A percentile compares a stretch with the other conserved stretches of the same genome.
These are phyloP conservation scores for Plebejus argus DNA, from an alignment of 2,888 invertebrate species.

Conservation along the genomic window DNA sequence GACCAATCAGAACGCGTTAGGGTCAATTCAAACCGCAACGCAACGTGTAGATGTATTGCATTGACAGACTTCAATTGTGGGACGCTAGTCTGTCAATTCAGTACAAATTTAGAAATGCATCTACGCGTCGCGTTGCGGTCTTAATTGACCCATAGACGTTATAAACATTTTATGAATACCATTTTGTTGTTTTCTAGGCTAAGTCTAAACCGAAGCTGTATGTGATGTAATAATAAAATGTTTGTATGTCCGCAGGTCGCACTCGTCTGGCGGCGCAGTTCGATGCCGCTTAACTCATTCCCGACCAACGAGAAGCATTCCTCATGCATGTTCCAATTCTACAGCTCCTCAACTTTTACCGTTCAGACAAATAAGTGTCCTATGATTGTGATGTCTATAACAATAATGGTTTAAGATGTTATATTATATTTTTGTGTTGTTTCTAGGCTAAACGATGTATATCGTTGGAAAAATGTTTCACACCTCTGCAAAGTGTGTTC, in stretches of 20 bases:
- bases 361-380: constrained; percentile 73
- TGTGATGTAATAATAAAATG: not conserved
- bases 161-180: too few relatives aligned
- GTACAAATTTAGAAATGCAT: too few relatives aligned
- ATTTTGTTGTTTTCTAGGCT: too few relatives aligned
- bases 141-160: too few relatives aligned
- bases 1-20: too few relatives aligned
- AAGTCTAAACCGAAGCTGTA: too few relatives aligned
- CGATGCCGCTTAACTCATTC: constrained; percentile 59
- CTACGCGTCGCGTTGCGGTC: too few relatives aligned
- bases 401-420: constrained; percentile 78
- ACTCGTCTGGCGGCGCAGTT: constrained; percentile 73
- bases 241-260: constrained; percentile 58
- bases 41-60: too few relatives aligned
- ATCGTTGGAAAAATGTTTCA: constrained; percentile 75
- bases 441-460: constrained; percentile 63
- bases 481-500: not conserved
- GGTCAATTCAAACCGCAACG: too few relatives aligned
- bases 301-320: constrained; percentile 62
- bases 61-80: too few relatives aligned
- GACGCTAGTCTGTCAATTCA: too few relatives aligned
- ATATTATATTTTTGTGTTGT: constrained; percentile 78
- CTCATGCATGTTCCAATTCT: constrained; percentile 39
- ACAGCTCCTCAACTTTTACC: constrained; percentile 60
- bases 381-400: constrained; percentile 77